These are phyloP conservation scores for Chamaea fasciata DNA, from an alignment of 2,113 vertebrate species.

Conservation along the genomic window DNA sequence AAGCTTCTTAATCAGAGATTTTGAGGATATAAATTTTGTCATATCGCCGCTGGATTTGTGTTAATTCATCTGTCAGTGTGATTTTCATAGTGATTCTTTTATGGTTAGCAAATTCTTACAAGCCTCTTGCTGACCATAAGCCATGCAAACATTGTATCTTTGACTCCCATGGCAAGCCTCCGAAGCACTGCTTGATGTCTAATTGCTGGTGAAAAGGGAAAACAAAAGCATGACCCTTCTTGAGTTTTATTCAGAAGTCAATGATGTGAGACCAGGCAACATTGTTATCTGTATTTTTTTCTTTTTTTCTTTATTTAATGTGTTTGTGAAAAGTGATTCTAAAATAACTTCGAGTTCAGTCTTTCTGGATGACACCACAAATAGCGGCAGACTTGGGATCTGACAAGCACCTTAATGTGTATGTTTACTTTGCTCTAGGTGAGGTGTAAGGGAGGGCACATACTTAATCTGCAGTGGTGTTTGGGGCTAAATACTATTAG, in stretches of 20 bases:
- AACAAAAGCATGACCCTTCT: neutral
- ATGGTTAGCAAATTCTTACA: neutral
- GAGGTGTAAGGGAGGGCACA: neutral
- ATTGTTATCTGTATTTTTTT: no score
- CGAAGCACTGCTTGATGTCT: neutral
- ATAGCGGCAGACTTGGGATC: fast-evolving
- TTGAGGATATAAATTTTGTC: neutral
- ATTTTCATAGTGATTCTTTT: neutral
- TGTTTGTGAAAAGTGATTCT: neutral
- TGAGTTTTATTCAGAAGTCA: neutral
- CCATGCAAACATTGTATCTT: neutral
- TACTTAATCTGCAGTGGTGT: neutral
- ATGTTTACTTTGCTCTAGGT: neutral
- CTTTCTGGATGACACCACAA: neutral
- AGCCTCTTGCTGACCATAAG: neutral
- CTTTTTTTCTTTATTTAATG: neutral
- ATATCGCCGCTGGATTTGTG: neutral
- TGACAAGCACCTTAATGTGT: neutral
- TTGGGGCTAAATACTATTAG: neutral
- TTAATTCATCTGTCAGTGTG: neutral
- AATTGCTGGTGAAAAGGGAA: neutral
- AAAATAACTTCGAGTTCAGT: neutral
- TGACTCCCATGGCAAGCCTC: neutral
- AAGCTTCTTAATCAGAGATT: neutral
- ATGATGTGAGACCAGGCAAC: fast-evolving